Percentiles rank a stretch among this genome's conserved stretches.
phyloP scores from a whole-genome alignment of 2,797 vertebrate species.

The Salmo trutta region DNA sequence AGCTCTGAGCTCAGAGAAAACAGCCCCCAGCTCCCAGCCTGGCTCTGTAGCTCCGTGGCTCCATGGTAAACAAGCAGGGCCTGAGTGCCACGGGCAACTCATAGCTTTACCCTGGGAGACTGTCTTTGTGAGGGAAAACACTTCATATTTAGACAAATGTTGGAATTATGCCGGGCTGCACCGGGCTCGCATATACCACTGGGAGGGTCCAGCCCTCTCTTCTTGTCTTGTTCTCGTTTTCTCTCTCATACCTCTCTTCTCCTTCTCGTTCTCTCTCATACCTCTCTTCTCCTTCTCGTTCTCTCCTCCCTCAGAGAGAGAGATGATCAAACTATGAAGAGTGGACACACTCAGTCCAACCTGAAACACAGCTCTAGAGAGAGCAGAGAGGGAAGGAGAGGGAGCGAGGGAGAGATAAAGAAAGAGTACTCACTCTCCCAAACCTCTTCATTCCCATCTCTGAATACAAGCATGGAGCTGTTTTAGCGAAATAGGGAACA shows the following conservation, averaged over 20 bases:
- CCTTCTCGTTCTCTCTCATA: constrained; percentile 2
- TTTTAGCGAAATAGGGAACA: constrained; percentile 1
- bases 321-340: constrained; percentile 68
- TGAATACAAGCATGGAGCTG: neutral
- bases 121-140: constrained; percentile 65
- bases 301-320: constrained; percentile 58
- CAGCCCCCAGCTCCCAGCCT: constrained; percentile 31
- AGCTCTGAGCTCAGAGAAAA: constrained; percentile 11
- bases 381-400: constrained; percentile 1
- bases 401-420: neutral
- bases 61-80: constrained; percentile 56
- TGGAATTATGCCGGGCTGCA: constrained; percentile 51
- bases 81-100: constrained; percentile 38
- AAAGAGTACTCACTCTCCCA: neutral
- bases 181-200: constrained; percentile 44
- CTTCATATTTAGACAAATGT: constrained; percentile 61
- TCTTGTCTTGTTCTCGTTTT: constrained; percentile 4
- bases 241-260: constrained; percentile 35
- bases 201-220: constrained; percentile 55
- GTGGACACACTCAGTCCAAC: constrained; percentile 68
- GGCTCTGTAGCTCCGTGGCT: constrained; percentile 21
- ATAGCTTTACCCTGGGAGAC: constrained; percentile 61
- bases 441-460: neutral
- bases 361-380: constrained; percentile 20
- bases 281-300: constrained; percentile 25